Evolutionary conservation across 2,888 invertebrate species (phyloP), one percentile per base, ranked within the genome.

Genomic region (Junonia oenone): DNA sequence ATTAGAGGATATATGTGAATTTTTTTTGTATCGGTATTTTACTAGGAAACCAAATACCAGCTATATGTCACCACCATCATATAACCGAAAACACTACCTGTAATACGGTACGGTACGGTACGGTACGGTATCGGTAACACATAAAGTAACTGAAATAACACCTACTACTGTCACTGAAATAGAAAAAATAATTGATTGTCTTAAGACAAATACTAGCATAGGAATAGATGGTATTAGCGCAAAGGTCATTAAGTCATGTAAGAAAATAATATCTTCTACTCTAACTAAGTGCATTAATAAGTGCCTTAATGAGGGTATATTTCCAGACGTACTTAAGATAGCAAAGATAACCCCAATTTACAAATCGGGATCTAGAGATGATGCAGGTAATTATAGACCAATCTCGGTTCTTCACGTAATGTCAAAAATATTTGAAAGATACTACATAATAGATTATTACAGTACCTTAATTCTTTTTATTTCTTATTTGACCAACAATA

Each of bases 361-460:
- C 38, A 50, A 50, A 40, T 27, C 50, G 15, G 50, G 31, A 17
- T 29, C 40, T 6, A 50, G 29, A 15, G 15, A 11, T 13, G 50
- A 50, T n/a, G 29, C 50, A 15, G 14, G 50, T 19, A 50, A 50
- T 29, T 50, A 50, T 19, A 29, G 50, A 40, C 40, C 50, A 14
- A 50, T 50, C 14, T 50, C 40, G 9, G 29, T 50, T 11, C 40
- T 50, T 8, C 50, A 17, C 11, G 17, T 40, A 17, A 22, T 50
- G 4, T 50, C 40, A 31, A 50, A 50, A 40, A 50, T 40, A 15
- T 29, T 40, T 15, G 50, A 50, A 50, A 40, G 13, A 14, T 31
- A 11, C 15, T 50, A 17, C 31, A 50, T 37, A 50, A 22, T 8
- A 27, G 50, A 19, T 14, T 50, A 27, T 11, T 27, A 6, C n/a